A percentile compares a stretch with the other conserved stretches of the same genome.
Conservation (phyloP, 1,140 invertebrate species). For the Saccostrea glomerata region DNA sequence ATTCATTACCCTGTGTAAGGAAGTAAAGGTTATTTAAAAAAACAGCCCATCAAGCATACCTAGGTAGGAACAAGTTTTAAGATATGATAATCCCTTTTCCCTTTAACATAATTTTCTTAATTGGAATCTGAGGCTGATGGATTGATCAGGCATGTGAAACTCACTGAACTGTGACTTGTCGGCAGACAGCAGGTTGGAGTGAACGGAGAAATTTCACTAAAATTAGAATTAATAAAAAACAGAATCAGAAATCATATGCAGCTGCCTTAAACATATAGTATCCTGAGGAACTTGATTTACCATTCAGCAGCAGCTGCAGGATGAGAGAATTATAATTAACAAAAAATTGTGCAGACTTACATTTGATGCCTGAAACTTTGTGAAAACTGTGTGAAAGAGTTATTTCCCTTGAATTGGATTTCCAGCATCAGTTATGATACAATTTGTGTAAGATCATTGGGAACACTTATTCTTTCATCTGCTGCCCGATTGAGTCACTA, state of each 20-base stretch:
- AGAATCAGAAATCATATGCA: neutral
- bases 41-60: no score
- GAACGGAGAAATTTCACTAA: neutral
- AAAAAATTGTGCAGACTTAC: neutral
- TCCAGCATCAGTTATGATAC: neutral
- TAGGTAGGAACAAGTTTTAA: no score
- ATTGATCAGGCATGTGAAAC: neutral
- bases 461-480: neutral
- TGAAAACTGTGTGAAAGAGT: neutral
- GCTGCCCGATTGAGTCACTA: neutral
- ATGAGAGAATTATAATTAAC: neutral
- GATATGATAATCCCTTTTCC: no score
- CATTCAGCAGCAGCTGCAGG: neutral
- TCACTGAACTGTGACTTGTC: neutral
- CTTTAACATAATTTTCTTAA: no score
- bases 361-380: neutral
- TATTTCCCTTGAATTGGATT: neutral
- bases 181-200: neutral
- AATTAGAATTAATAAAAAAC: neutral
- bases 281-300: neutral
- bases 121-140: neutral
- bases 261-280: neutral
- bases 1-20: no score
- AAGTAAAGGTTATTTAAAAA: no score
- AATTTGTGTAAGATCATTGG: no score